A percentile compares a stretch with the other conserved stretches of the same genome.
phyloP scores from a whole-genome alignment of 2,113 vertebrate species.

The Cisticola juncidis region DNA sequence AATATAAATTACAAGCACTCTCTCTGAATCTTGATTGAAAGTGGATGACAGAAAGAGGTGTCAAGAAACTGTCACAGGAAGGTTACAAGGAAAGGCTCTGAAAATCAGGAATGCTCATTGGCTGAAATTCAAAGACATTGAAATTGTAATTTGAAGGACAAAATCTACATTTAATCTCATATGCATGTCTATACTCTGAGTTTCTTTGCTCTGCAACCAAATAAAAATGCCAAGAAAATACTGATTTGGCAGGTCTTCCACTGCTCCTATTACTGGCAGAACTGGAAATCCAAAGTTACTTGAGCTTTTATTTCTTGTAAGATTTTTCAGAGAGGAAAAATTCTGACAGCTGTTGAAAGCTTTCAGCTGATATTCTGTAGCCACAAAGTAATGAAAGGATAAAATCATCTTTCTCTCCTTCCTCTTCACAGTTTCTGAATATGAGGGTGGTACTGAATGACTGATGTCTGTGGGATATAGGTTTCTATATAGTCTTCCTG shows the following conservation, averaged over 20 bases:
- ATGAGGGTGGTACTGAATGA: not conserved
- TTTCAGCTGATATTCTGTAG: not conserved
- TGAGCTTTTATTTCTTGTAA: not conserved
- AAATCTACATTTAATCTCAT: not conserved
- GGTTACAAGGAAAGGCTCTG: not conserved
- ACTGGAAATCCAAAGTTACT: not conserved
- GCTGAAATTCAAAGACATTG: not conserved
- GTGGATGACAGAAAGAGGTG: not conserved
- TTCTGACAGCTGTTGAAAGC: not conserved
- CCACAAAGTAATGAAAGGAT: not conserved
- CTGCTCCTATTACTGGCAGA: not conserved
- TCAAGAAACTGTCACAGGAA: not conserved
- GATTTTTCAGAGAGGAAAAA: not conserved
- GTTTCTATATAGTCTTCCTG: not conserved
- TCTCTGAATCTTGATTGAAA: not conserved
- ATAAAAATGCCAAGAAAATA: not conserved
- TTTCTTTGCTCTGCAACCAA: not conserved
- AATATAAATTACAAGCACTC: not conserved
- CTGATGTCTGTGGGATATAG: not conserved
- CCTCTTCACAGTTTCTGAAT: not conserved
- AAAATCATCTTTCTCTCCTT: not conserved
- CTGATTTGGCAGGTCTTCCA: not conserved
- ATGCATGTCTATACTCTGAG: not conserved
- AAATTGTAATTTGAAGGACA: conserved; percentile 9
- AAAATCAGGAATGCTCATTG: not conserved